Base-by-base conservation (phyloP, 1,140 invertebrate genomes). In the Bombus confusus region DNA sequence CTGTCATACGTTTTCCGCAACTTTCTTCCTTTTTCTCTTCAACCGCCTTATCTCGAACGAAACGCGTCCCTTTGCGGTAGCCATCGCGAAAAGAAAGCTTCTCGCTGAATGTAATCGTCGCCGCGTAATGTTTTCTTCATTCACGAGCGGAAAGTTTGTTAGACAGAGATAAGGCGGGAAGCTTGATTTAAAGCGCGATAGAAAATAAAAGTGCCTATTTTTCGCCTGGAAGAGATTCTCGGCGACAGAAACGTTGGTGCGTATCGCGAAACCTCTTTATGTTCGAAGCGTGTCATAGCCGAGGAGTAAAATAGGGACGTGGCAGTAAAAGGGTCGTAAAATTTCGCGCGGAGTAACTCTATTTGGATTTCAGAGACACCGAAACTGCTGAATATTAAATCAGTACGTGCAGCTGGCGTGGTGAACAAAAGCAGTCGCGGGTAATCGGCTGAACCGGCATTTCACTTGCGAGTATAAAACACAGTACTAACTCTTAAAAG, bases 261-360 rank as follows among this genome's bases (percentile, higher is more conserved):
- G 41, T 34, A 34, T 41, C 62, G 52, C 10, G 37, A 34, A 43
- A 52, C 28, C 47, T 71, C 18, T 34, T 43, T 62, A 34, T 9
- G 13, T 28, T 31, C 39, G 25, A 28, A n/a, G 25, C 43, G 79
- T 57, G 64, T 43, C 59, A 41, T n/a, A 12, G 39, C n/a, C 25
- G 25, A 12, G n/a, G n/a, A 34, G 41, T 13, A 41, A 34, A 79
- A 68, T 25, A n/a, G 13, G 15, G 12, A 66, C 28, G 37, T 28
- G 47, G 34, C 18, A 15, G 66, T 80, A 80, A 80, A 80, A 72
- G 25, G 68, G 3, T 31, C 43, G 68, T 80, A 80, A 80, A 80
- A 71, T 80, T 80, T 59, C n/a, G 66, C 18, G 15, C 25, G 12
- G n/a, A 68, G n/a, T 15, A 62, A n/a, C 28, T 62, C 28, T 28